phyloP scores from a whole-genome alignment of 2,113 vertebrate genomes.

The Arenaria interpres region DNA sequence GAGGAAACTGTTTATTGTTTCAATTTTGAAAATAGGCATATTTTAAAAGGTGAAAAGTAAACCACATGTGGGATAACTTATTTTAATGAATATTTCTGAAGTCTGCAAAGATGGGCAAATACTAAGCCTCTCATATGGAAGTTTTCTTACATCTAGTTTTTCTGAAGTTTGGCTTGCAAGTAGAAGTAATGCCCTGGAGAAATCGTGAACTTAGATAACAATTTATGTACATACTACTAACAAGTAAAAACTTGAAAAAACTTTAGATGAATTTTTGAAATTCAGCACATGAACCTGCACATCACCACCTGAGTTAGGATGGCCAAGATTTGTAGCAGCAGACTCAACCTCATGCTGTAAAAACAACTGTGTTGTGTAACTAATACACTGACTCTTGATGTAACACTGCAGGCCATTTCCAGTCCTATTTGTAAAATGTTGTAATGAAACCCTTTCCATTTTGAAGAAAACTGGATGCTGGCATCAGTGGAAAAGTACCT shows the following conservation, averaged over 20 bases:
- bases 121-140: background rate
- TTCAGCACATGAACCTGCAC: background rate
- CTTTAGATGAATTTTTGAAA: background rate
- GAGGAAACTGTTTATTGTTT: background rate
- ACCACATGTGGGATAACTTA: background rate
- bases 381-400: background rate
- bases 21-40: background rate
- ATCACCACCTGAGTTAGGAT: background rate
- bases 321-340: background rate
- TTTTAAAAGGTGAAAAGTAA: background rate
- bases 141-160: background rate
- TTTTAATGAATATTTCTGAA: background rate
- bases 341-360: background rate
- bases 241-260: background rate
- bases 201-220: background rate
- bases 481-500: background rate
- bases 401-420: background rate
- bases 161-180: background rate
- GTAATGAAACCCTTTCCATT: background rate
- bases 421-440: background rate
- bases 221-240: background rate
- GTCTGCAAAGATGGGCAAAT: background rate
- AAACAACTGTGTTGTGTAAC: background rate
- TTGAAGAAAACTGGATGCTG: background rate
- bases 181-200: background rate